These are phyloP conservation scores for Cactoblastis cactorum DNA, from an alignment of 2,888 invertebrate genomes.

Conservation along the genomic window DNA sequence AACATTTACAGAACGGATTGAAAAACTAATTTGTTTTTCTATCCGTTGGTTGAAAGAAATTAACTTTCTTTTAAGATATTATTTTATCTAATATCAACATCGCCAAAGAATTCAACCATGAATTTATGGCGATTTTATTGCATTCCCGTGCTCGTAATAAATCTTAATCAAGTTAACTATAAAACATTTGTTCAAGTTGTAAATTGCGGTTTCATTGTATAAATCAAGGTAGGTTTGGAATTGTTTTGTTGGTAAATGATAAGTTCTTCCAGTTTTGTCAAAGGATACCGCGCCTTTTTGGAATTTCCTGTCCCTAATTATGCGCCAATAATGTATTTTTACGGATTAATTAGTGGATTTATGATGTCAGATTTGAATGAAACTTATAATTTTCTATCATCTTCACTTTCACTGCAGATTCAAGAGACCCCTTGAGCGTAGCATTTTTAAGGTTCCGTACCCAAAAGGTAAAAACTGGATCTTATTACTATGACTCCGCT, in stretches of 20 bases:
- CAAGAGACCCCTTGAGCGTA: too few relatives aligned
- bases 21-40: too few relatives aligned
- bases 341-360: too few relatives aligned
- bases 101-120: neutral
- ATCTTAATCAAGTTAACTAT: slow-evolving; percentile 8
- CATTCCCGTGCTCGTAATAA: neutral
- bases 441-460: too few relatives aligned
- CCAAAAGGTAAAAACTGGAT: too few relatives aligned
- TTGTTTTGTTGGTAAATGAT: neutral
- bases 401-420: too few relatives aligned
- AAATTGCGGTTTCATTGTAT: slow-evolving; percentile 3
- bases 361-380: too few relatives aligned
- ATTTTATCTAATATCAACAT: neutral
- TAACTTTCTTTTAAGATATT: neutral
- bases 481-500: too few relatives aligned
- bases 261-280: neutral
- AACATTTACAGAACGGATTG: too few relatives aligned
- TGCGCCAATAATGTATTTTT: too few relatives aligned
- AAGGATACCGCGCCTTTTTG: neutral
- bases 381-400: too few relatives aligned
- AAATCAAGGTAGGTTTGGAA: neutral
- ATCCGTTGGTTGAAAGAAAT: too few relatives aligned
- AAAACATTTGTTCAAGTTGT: slow-evolving; percentile 9
- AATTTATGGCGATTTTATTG: neutral
- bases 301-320: neutral